These are phyloP conservation scores for Anastrepha ludens DNA, from an alignment of 1,140 invertebrate genomes.

Conservation along the genomic window DNA sequence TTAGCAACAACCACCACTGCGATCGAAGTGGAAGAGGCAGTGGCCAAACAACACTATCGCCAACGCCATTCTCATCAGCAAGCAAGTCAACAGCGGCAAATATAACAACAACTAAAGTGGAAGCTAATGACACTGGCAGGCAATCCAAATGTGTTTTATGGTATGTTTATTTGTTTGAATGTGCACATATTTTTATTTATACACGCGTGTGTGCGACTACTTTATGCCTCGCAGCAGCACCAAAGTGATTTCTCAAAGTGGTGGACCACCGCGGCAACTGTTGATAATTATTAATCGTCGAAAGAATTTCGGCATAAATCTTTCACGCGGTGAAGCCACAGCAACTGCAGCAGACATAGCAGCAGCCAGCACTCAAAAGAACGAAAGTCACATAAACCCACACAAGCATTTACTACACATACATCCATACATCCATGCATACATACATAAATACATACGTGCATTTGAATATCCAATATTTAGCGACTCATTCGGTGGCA, in stretches of 20 bases:
- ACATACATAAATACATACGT: slow-evolving; percentile 54
- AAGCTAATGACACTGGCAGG: slow-evolving; percentile 50
- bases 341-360: slow-evolving; percentile 22
- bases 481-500: slow-evolving; percentile 46
- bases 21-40: slow-evolving; percentile 32
- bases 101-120: slow-evolving; percentile 34
- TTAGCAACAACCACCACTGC: not conserved
- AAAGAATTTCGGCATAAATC: slow-evolving; percentile 50
- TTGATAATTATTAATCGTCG: slow-evolving; percentile 56
- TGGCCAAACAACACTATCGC: slow-evolving; percentile 35
- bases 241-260: slow-evolving; percentile 55
- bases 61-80: slow-evolving; percentile 43
- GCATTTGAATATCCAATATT: slow-evolving; percentile 57
- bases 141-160: slow-evolving; percentile 52
- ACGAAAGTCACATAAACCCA: slow-evolving; percentile 18
- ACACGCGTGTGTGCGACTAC: slow-evolving; percentile 29
- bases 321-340: slow-evolving; percentile 41
- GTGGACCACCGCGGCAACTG: slow-evolving; percentile 51
- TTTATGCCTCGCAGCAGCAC: slow-evolving; percentile 46
- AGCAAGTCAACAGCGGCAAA: not conserved
- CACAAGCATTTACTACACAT: slow-evolving; percentile 14
- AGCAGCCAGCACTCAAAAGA: not conserved
- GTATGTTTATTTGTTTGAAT: slow-evolving; percentile 50
- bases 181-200: slow-evolving; percentile 9
- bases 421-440: slow-evolving; percentile 36